phyloP scores from a whole-genome alignment of 2,797 vertebrate species.

The Poecilia wingei region DNA sequence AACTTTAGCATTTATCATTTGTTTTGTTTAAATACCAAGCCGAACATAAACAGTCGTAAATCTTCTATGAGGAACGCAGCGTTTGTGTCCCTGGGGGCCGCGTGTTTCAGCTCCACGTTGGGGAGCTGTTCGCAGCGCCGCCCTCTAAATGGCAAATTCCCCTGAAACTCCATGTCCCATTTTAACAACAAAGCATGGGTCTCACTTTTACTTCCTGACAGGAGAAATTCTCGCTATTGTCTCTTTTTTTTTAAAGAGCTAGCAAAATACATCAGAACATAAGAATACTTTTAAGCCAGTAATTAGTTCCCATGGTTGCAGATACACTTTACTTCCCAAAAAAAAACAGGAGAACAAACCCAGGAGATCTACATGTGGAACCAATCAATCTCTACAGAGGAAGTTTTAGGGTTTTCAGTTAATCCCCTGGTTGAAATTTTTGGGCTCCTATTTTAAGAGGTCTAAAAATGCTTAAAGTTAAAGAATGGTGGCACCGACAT shows the following conservation, averaged over 20 bases:
- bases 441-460: constrained; percentile 42
- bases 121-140: constrained; percentile 45
- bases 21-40: constrained; percentile 78
- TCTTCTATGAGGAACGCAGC: constrained; percentile 66
- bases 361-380: not conserved
- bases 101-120: constrained; percentile 51
- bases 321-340: not conserved
- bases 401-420: constrained; percentile 46
- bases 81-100: constrained; percentile 54
- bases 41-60: constrained; percentile 77
- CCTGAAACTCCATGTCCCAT: constrained; percentile 76
- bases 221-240: constrained; percentile 28
- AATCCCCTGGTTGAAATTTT: constrained; percentile 27
- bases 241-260: constrained; percentile 15
- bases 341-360: not conserved
- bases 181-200: constrained; percentile 62
- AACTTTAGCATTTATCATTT: constrained; percentile 66
- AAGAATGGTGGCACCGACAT: constrained; percentile 5
- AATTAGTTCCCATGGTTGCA: constrained; percentile 14
- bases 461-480: constrained; percentile 17
- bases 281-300: constrained; percentile 5
- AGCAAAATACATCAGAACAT: constrained; percentile 5
- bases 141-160: constrained; percentile 74
- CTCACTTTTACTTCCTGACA: constrained; percentile 43
- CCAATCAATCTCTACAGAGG: constrained; percentile 13